Conservation (phyloP, 2,888 invertebrate genomes). For the Azorinus chamasolen region DNA sequence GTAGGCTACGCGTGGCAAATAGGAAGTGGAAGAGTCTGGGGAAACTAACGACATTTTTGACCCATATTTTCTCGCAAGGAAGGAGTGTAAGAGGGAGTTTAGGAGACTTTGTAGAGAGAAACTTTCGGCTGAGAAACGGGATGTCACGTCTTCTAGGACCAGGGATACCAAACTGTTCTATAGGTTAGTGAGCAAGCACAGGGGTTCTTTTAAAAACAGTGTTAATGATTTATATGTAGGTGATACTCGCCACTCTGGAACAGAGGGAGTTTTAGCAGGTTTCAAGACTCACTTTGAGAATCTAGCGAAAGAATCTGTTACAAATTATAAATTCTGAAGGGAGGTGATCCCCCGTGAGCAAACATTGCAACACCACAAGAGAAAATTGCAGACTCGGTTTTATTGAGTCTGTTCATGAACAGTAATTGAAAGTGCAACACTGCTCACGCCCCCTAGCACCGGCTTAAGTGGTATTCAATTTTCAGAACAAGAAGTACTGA, state of each 20-base stretch:
- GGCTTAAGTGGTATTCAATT: too few relatives aligned
- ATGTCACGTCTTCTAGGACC: not conserved
- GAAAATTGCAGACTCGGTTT: too few relatives aligned
- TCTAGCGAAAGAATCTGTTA: not conserved
- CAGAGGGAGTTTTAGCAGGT: not conserved
- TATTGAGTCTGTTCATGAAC: too few relatives aligned
- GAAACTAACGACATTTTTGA: not conserved
- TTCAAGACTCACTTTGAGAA: constrained; percentile 8
- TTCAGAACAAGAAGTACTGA: too few relatives aligned
- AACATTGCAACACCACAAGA: too few relatives aligned
- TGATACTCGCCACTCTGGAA: not conserved
- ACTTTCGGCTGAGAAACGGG: not conserved
- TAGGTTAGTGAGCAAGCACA: not conserved
- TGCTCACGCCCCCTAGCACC: too few relatives aligned
- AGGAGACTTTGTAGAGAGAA: not conserved
- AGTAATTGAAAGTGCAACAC: too few relatives aligned
- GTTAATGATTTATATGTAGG: constrained; percentile 1
- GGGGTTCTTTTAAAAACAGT: not conserved
- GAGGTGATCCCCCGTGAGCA: too few relatives aligned
- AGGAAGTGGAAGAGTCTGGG: not conserved
- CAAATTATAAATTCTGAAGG: too few relatives aligned
- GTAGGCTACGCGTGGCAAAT: not conserved
- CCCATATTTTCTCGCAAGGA: not conserved
- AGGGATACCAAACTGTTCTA: constrained; percentile 11
- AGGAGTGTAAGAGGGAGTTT: constrained; percentile 1